phyloP scores from a whole-genome alignment of 64 coral and sea anemone genomes.

The Hydrozoanthus tunicans region DNA sequence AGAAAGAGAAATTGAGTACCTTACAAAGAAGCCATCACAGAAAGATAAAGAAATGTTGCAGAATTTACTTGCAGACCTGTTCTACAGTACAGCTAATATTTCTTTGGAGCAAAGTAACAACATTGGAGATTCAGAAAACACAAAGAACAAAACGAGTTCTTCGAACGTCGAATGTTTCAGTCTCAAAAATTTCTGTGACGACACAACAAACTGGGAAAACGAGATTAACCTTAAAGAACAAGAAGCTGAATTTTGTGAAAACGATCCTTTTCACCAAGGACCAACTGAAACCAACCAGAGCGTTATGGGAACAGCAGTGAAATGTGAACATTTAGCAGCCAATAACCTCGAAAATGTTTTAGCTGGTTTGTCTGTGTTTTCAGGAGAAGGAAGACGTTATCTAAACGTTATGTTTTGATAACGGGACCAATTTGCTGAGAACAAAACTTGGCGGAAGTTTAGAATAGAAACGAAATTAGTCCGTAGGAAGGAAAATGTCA shows the following conservation, averaged over 20 bases:
- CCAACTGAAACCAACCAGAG: neutral
- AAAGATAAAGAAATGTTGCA: neutral
- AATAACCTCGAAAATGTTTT: slow-evolving; percentile 8
- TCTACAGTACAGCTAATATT: slow-evolving; percentile 16
- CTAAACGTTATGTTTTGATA: slow-evolving; percentile 53
- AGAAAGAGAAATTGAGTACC: neutral
- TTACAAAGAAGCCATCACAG: neutral
- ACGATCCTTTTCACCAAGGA: neutral
- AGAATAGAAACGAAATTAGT: too few species aligned
- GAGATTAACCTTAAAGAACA: neutral
- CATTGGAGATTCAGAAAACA: neutral
- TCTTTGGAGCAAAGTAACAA: neutral
- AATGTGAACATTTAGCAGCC: neutral
- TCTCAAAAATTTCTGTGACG: neutral
- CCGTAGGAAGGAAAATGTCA: too few species aligned
- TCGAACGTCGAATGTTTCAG: neutral
- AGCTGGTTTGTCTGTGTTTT: slow-evolving; percentile 23
- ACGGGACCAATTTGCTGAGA: too few species aligned
- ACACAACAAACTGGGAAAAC: neutral
- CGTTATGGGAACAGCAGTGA: neutral
- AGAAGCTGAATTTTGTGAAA: neutral
- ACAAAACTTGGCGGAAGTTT: too few species aligned
- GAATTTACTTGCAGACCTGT: neutral
- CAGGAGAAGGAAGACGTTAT: slow-evolving; percentile 41
- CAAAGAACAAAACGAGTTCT: neutral